A percentile compares a stretch with the other conserved stretches of the same genome.
Evolutionary conservation across 2,888 invertebrate genomes (phyloP).

Genomic region (Platerodrilus igneus): DNA sequence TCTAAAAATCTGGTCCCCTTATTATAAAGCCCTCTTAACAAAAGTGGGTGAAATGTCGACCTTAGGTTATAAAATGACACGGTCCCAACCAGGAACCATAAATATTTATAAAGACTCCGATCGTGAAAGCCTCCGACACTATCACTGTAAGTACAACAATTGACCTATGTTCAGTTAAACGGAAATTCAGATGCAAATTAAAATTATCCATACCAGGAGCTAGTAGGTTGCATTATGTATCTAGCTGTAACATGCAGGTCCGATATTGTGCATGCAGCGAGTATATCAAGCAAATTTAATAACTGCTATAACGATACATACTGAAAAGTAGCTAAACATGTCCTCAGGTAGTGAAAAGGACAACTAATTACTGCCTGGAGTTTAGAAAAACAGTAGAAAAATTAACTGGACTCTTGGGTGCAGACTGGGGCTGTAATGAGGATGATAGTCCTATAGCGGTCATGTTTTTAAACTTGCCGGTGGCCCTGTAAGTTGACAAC

Average conservation of each 20-base stretch:
- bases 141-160: constrained; percentile 29
- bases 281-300: constrained; percentile 29
- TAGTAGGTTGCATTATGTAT: constrained; percentile 30
- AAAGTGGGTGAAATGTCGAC: too few relatives aligned
- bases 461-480: constrained; percentile 31
- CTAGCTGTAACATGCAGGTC: constrained; percentile 28
- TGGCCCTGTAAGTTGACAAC: constrained; percentile 32
- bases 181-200: too few relatives aligned
- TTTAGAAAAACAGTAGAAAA: constrained; percentile 15
- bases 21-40: too few relatives aligned
- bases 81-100: too few relatives aligned
- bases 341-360: constrained; percentile 24
- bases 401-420: constrained; percentile 21
- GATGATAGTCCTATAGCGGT: constrained; percentile 38
- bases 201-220: constrained; percentile 25
- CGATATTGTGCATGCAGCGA: constrained; percentile 27
- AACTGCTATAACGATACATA: constrained; percentile 20
- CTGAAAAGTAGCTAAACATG: constrained; percentile 22
- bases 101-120: too few relatives aligned
- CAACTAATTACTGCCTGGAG: constrained; percentile 15
- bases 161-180: too few relatives aligned
- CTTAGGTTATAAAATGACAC: too few relatives aligned
- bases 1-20: too few relatives aligned
- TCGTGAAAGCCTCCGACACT: too few relatives aligned
- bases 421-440: constrained; percentile 22